These are phyloP conservation scores for Berghia stephanieae DNA, from an alignment of 1,140 invertebrate genomes.

Conservation along the genomic window DNA sequence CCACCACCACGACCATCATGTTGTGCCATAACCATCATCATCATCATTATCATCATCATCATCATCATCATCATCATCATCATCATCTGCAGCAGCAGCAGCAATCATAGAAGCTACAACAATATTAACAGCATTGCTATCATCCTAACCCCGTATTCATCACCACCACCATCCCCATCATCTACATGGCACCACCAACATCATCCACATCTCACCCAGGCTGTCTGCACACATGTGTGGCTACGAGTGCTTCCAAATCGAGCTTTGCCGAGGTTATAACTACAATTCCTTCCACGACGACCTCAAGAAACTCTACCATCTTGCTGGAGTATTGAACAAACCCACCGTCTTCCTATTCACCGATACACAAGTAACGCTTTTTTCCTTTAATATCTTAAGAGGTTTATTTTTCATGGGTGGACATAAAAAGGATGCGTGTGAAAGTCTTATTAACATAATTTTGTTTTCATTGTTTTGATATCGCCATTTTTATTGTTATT, in stretches of 20 bases:
- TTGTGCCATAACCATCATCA: not conserved
- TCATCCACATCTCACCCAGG: no score
- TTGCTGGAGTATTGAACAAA: slow-evolving; percentile 64
- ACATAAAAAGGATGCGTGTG: no score
- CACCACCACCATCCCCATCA: no score
- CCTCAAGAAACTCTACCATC: slow-evolving; percentile 75
- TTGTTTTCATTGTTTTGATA: not conserved
- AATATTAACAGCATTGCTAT: not conserved
- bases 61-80: no score
- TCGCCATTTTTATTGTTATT: no score
- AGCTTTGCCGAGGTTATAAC: slow-evolving; percentile 84
- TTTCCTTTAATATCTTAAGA: no score
- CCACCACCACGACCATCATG: slow-evolving; percentile 2
- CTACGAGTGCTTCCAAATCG: slow-evolving; percentile 83
- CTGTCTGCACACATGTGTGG: slow-evolving; percentile 65
- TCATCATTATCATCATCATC: not conserved
- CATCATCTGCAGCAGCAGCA: no score
- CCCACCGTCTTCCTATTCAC: slow-evolving; percentile 68
- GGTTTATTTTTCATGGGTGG: no score
- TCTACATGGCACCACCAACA: no score
- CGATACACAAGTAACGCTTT: slow-evolving; percentile 60
- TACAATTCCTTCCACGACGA: slow-evolving; percentile 82
- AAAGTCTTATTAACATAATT: no score
- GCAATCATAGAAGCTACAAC: not conserved
- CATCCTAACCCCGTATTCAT: no score